Evolutionary conservation across 2,888 invertebrate species (phyloP).

Genomic region (Leptarthrus brevirostris): DNA sequence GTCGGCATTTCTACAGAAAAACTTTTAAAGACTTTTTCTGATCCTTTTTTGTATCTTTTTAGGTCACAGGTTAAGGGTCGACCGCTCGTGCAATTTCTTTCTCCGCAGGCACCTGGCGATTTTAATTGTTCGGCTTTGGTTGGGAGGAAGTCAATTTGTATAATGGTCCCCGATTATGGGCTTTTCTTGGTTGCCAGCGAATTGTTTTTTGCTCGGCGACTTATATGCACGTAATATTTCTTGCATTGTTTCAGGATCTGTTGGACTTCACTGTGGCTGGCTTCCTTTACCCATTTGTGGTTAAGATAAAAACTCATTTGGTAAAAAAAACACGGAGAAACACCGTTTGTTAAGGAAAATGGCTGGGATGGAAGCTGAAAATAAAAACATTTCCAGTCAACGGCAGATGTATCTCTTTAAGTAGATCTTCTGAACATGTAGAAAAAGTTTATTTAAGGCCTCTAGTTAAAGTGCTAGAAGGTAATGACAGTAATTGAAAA

Average conservation of each 20-base stretch:
- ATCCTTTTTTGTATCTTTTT: constrained; percentile 42
- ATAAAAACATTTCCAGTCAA: too few species aligned
- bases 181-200: constrained; percentile 23
- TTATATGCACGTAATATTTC: neutral
- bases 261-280: too few species aligned
- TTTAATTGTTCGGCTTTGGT: constrained; percentile 46
- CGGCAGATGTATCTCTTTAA: too few species aligned
- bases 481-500: too few species aligned
- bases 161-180: constrained; percentile 42
- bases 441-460: too few species aligned
- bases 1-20: constrained; percentile 10
- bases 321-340: too few species aligned
- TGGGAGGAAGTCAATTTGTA: constrained; percentile 45
- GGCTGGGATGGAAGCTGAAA: too few species aligned
- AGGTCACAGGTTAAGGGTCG: constrained; percentile 47
- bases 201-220: constrained; percentile 21
- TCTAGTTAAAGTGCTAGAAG: too few species aligned
- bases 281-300: too few species aligned
- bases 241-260: constrained; percentile 1
- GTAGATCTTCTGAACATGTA: too few species aligned
- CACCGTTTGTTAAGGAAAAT: too few species aligned
- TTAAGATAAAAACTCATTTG: too few species aligned
- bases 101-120: constrained; percentile 45
- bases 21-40: constrained; percentile 26
- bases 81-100: constrained; percentile 12